Base-by-base conservation (phyloP, 2,797 vertebrate species). In the Mormyrus hasselquistii region DNA sequence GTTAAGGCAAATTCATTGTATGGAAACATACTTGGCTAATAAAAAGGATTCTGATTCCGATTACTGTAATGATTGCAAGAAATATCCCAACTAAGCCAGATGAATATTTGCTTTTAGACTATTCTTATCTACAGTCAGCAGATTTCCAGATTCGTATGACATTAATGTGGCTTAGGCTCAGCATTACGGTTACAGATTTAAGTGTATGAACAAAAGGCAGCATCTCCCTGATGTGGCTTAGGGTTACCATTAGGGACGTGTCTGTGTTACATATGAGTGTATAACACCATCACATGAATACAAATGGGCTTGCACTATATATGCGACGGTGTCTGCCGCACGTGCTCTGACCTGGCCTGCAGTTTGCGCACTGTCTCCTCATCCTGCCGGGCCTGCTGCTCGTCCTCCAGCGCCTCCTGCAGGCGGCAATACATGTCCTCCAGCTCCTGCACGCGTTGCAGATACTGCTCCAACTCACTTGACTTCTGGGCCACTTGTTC, bases 401-500 rank as follows among this genome's bases (percentile, higher is more conserved):
- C 98, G 0, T 98, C 97, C 91, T 99, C 98, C 50, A 99, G 92
- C 1, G 98, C 98, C 9, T 97, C 97, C 94, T 99, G 97, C 84
- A 99, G 96, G 88, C 96, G 95, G 0, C 94, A 93, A 90, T 99
- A 99, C 98, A 99, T 97, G 92, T 96, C 96, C 93, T 99, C 98
- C 91, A 99, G 94, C 92, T 99, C 98, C 1, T 52, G 92, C 1
- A 99, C 98, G 22, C 98, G 95, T 93, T 96, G 97, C 91, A 99
- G 94, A 92, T 99, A 98, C 94, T 99, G 97, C 89, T 99, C 97
- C 94, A 99, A 94, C 93, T 99, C 98, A 0, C 95, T 96, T 38
- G 98, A 98, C 92, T 99, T 99, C 94, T 98, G 97, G 12, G 98
- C 98, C 90, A 99, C 97, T 93, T 99, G 96, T 91, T 97, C 96